A percentile compares a stretch with the other conserved stretches of the same genome.
Evolutionary conservation across 2,797 vertebrate genomes (phyloP).

Genomic region (Gobionotothen gibberifrons): DNA sequence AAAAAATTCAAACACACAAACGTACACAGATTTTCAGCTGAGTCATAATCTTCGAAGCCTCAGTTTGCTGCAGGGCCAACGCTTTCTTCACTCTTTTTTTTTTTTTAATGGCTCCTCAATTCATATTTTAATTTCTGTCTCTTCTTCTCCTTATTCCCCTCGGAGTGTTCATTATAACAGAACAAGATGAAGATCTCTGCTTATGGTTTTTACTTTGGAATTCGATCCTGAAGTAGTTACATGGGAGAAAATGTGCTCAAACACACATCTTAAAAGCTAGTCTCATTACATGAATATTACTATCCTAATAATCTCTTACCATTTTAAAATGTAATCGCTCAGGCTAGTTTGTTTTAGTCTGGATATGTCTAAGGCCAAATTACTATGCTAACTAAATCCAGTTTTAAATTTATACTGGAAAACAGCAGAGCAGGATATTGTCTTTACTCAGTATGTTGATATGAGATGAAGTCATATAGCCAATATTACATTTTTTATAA

Average conservation of each 20-base stretch:
- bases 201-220: slow-evolving; percentile 49
- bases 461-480: neutral
- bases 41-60: slow-evolving; percentile 61
- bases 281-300: slow-evolving; percentile 54
- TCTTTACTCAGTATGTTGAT: slow-evolving; percentile 15
- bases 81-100: slow-evolving; percentile 37
- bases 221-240: slow-evolving; percentile 53
- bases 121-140: slow-evolving; percentile 57
- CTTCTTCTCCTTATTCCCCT: slow-evolving; percentile 44
- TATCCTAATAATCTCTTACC: slow-evolving; percentile 42
- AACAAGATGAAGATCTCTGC: slow-evolving; percentile 51
- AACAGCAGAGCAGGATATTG: neutral
- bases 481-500: slow-evolving; percentile 13
- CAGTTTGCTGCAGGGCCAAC: slow-evolving; percentile 51
- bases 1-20: slow-evolving; percentile 13
- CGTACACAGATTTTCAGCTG: slow-evolving; percentile 54
- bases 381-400: slow-evolving; percentile 15
- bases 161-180: slow-evolving; percentile 59
- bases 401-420: slow-evolving; percentile 24
- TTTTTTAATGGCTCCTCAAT: slow-evolving; percentile 36
- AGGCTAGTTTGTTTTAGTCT: slow-evolving; percentile 39
- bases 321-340: slow-evolving; percentile 48
- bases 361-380: slow-evolving; percentile 37
- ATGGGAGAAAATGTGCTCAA: slow-evolving; percentile 14
- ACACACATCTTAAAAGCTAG: slow-evolving; percentile 14